Conservation (phyloP, 2,797 vertebrate species). For the Leucoraja ocellata region DNA sequence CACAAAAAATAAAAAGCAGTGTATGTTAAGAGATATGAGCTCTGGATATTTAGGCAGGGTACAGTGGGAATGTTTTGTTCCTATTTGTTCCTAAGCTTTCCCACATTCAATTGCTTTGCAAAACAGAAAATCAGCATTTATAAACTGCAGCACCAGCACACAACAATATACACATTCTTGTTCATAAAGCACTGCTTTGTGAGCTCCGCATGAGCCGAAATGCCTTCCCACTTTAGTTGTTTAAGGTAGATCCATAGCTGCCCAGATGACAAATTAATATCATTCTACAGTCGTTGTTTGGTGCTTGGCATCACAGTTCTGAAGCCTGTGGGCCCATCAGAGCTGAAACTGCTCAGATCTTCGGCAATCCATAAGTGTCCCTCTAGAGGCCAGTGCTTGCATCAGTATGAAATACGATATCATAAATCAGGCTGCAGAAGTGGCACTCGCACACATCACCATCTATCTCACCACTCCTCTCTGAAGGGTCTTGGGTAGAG, state of each 20-base stretch:
- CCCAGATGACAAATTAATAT: constrained; percentile 76
- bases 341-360: constrained; percentile 63
- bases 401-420: constrained; percentile 67
- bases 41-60: not conserved
- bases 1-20: not conserved
- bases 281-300: constrained; percentile 69
- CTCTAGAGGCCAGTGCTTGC: constrained; percentile 64
- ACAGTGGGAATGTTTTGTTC: not conserved
- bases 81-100: not conserved
- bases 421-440: constrained; percentile 82
- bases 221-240: constrained; percentile 55
- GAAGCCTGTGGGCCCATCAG: constrained; percentile 65
- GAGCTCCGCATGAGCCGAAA: constrained; percentile 46
- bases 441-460: constrained; percentile 59
- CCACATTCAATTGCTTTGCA: not conserved
- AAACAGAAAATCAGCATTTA: not conserved
- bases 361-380: constrained; percentile 65
- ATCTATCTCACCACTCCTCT: constrained; percentile 59
- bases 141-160: not conserved
- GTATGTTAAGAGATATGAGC: not conserved
- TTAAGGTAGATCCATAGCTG: constrained; percentile 69
- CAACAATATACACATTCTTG: not conserved
- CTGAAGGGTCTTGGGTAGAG: constrained; percentile 51
- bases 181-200: constrained; percentile 46
- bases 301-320: constrained; percentile 72